A percentile compares a stretch with the other conserved stretches of the same genome.
Evolutionary conservation across 2,888 invertebrate genomes (phyloP).

Genomic region (Carterocephalus palaemon): DNA sequence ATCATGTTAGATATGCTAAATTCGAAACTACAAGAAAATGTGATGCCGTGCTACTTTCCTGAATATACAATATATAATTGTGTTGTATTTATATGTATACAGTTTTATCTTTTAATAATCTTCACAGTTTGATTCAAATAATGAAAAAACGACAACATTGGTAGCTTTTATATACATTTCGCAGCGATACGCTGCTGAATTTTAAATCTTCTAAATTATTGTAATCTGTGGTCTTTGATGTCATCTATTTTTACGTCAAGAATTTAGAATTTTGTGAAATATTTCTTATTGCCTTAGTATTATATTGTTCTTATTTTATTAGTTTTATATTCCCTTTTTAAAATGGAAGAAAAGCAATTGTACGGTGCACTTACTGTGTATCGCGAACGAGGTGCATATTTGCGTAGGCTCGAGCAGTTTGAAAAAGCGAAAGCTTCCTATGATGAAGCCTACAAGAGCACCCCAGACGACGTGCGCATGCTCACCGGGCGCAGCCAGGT

Average conservation of each 20-base stretch:
- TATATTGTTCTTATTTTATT: conserved; percentile 12
- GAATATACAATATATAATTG: too few species aligned
- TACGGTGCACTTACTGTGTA: conserved; percentile 66
- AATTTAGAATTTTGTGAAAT: conserved; percentile 1
- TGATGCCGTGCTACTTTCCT: too few species aligned
- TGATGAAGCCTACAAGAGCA: conserved; percentile 59
- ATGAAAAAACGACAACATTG: too few species aligned
- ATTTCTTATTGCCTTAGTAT: not conserved
- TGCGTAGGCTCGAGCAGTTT: conserved; percentile 67
- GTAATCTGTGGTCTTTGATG: conserved; percentile 15
- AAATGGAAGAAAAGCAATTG: conserved; percentile 64
- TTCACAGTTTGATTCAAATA: too few species aligned
- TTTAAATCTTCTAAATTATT: conserved; percentile 5
- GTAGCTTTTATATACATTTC: too few species aligned
- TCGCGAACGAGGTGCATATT: conserved; percentile 63
- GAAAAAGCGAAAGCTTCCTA: conserved; percentile 65
- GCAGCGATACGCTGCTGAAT: conserved; percentile 17
- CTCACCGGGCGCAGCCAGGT: conserved; percentile 67
- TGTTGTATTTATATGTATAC: too few species aligned
- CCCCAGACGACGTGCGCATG: conserved; percentile 58
- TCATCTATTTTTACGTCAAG: conserved; percentile 17
- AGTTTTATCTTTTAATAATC: too few species aligned
- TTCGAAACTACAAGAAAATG: too few species aligned
- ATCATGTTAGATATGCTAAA: too few species aligned
- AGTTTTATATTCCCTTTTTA: conserved; percentile 21